Conservation (phyloP, 2,797 vertebrate genomes). For the Aldrovandia affinis region DNA sequence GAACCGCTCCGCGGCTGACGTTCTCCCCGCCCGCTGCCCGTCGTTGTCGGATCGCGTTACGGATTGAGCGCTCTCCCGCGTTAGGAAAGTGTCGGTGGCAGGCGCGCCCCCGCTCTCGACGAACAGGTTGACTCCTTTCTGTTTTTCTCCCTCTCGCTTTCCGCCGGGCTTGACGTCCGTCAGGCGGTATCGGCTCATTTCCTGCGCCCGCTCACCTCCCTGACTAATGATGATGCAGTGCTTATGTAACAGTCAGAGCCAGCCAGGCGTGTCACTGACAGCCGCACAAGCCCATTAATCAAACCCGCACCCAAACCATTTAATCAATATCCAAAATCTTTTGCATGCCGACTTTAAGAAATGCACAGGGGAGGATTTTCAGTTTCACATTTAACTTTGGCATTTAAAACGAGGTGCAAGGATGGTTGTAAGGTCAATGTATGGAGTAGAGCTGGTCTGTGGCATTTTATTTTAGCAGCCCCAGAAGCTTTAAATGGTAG, state of each 20-base stretch:
- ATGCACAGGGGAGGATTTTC: no score
- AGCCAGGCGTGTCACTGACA: background rate
- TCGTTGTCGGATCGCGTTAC: background rate
- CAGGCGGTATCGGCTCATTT: background rate
- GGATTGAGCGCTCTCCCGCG: background rate
- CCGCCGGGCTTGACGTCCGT: background rate
- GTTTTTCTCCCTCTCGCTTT: background rate
- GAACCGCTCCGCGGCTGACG: background rate
- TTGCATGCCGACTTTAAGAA: no score
- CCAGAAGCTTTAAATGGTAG: background rate
- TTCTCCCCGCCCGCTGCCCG: background rate
- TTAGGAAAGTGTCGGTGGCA: background rate
- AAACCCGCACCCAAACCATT: background rate
- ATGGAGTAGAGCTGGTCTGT: background rate
- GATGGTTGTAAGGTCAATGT: background rate
- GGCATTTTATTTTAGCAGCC: background rate
- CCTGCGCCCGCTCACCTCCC: background rate
- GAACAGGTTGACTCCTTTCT: background rate
- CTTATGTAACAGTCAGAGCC: background rate
- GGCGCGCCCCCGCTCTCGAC: background rate
- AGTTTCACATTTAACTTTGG: no score
- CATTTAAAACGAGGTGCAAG: background rate
- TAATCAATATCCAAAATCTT: background rate
- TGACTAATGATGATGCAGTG: background rate
- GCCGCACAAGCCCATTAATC: background rate